These are phyloP conservation scores for Protophormia terraenovae DNA, from an alignment of 2,888 invertebrate species.

Conservation along the genomic window DNA sequence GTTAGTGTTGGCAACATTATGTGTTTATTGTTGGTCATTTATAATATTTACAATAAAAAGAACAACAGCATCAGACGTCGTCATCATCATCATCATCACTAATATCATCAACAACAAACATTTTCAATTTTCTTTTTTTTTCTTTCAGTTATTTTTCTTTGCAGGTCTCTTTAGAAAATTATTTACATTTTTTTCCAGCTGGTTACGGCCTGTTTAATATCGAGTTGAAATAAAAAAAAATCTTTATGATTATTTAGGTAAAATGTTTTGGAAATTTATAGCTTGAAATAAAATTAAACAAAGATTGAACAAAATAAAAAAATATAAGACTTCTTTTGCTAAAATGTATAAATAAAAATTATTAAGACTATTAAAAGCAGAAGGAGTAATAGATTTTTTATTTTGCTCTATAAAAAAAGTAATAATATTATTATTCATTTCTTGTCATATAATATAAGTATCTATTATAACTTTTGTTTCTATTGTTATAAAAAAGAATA, in stretches of 20 bases:
- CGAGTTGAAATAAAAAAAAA: background rate
- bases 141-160: background rate
- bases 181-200: constrained; percentile 43
- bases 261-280: constrained; percentile 38
- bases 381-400: constrained; percentile 18
- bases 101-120: background rate
- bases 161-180: too few relatives aligned
- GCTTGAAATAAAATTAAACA: constrained; percentile 15
- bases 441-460: too few relatives aligned
- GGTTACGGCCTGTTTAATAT: constrained; percentile 38
- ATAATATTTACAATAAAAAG: constrained; percentile 32
- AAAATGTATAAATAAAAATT: background rate
- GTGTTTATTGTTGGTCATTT: constrained; percentile 63
- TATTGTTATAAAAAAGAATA: background rate
- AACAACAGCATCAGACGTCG: constrained; percentile 6
- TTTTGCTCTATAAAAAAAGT: background rate
- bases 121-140: background rate
- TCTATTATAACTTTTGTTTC: too few relatives aligned
- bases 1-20: constrained; percentile 60
- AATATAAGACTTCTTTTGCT: background rate
- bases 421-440: constrained; percentile 6
- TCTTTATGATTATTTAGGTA: constrained; percentile 29
- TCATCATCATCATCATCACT: constrained; percentile 17
- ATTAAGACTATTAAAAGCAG: background rate
- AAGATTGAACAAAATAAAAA: too few relatives aligned